These are phyloP conservation scores for Taeniopygia guttata DNA, from an alignment of 2,797 vertebrate genomes.

Conservation along the genomic window DNA sequence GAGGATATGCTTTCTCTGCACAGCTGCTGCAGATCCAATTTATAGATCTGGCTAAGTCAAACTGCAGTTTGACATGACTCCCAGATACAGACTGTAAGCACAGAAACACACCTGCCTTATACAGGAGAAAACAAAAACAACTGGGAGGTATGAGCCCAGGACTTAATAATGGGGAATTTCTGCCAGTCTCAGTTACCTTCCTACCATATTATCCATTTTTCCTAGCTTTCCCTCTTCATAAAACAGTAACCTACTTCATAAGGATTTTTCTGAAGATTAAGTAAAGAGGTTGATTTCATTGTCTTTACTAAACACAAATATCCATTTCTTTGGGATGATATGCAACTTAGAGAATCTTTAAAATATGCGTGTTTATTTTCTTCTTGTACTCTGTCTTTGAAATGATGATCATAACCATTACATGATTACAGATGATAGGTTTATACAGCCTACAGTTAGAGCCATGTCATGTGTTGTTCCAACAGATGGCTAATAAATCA, in stretches of 20 bases:
- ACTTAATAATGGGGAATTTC: neutral
- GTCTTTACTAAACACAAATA: neutral
- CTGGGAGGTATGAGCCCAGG: neutral
- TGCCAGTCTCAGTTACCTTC: neutral
- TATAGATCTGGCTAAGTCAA: neutral
- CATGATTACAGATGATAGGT: neutral
- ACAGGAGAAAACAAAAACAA: neutral
- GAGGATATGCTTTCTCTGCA: neutral
- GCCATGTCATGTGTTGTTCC: neutral
- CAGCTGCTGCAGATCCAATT: neutral
- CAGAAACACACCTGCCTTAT: neutral
- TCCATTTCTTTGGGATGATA: neutral
- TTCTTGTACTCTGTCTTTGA: neutral
- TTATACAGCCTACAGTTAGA: neutral
- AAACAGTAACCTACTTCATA: neutral
- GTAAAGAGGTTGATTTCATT: neutral
- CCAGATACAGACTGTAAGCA: neutral
- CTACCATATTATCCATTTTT: neutral
- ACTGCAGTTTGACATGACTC: neutral
- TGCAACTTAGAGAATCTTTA: neutral
- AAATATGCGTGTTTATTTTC: neutral
- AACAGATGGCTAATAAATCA: conserved; percentile 26
- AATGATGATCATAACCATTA: neutral
- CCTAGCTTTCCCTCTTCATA: neutral
- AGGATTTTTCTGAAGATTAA: neutral